A percentile compares a stretch with the other conserved stretches of the same genome.
Conservation (phyloP, 1,140 invertebrate species). For the Ditylenchus dipsaci region DNA sequence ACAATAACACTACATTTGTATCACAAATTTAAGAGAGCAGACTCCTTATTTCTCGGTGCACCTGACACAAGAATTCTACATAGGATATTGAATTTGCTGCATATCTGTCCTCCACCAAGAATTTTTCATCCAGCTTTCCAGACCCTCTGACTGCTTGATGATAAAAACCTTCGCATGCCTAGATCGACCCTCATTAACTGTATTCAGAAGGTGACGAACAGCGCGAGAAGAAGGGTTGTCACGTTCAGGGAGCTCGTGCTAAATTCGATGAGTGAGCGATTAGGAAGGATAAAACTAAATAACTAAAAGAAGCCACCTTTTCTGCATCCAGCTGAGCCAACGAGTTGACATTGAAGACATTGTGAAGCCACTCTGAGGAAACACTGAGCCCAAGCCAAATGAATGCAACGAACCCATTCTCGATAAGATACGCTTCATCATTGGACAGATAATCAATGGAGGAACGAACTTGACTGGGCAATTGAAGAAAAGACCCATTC, state of each 20-base stretch:
- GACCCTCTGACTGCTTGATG: constrained; percentile 84
- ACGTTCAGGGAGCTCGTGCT: constrained; percentile 69
- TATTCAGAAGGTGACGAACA: constrained; percentile 70
- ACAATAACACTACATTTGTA: no score
- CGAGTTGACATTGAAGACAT: constrained; percentile 79
- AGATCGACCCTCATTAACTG: constrained; percentile 62
- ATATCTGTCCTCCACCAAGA: constrained; percentile 85
- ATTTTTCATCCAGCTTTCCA: constrained; percentile 89
- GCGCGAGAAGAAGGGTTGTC: constrained; percentile 75
- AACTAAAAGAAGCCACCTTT: constrained; percentile 59
- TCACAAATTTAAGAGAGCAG: constrained; percentile 53
- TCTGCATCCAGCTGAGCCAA: constrained; percentile 79
- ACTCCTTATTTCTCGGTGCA: constrained; percentile 93
- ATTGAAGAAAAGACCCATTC: constrained; percentile 3
- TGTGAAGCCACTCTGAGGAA: constrained; percentile 62
- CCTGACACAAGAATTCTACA: constrained; percentile 95
- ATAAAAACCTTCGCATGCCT: constrained; percentile 72
- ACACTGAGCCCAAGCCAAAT: constrained; percentile 78
- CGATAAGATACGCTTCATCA: constrained; percentile 60
- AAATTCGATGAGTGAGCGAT: constrained; percentile 22
- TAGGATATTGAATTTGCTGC: constrained; percentile 77
- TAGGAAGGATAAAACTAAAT: constrained; percentile 15
- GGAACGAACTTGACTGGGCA: constrained; percentile 40
- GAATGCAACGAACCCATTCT: constrained; percentile 93
- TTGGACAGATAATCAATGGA: constrained; percentile 43